A percentile compares a stretch with the other conserved stretches of the same genome.
Conservation (phyloP, 2,113 vertebrate genomes). For the Cepphus grylle region DNA sequence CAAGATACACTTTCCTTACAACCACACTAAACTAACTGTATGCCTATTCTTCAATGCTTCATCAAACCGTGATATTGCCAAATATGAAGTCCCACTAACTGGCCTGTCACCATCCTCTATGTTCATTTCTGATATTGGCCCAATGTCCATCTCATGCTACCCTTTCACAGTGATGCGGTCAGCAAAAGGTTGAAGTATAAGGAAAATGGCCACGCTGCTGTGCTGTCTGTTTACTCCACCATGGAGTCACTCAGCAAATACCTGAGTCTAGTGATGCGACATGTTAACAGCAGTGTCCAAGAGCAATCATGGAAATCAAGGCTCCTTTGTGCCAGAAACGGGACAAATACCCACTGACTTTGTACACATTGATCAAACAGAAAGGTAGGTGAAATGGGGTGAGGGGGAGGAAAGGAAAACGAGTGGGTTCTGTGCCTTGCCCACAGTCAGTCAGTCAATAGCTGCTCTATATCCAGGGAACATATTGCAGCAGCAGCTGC, state of each 20-base stretch:
- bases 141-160: background rate
- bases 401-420: background rate
- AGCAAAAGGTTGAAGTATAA: background rate
- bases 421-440: background rate
- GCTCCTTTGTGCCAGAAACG: background rate
- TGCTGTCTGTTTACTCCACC: background rate
- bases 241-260: background rate
- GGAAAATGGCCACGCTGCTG: background rate
- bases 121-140: background rate
- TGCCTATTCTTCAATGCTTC: background rate
- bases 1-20: background rate
- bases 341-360: background rate
- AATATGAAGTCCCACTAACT: background rate
- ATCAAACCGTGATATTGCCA: background rate
- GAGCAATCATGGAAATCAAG: background rate
- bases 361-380: background rate
- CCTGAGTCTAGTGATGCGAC: fast-evolving
- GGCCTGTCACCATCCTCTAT: background rate
- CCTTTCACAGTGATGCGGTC: background rate
- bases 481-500: background rate
- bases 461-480: background rate
- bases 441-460: background rate
- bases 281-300: background rate
- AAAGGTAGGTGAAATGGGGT: background rate
- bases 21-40: background rate